These are phyloP conservation scores for Egretta garzetta DNA, from an alignment of 2,113 vertebrate species.

Conservation along the genomic window DNA sequence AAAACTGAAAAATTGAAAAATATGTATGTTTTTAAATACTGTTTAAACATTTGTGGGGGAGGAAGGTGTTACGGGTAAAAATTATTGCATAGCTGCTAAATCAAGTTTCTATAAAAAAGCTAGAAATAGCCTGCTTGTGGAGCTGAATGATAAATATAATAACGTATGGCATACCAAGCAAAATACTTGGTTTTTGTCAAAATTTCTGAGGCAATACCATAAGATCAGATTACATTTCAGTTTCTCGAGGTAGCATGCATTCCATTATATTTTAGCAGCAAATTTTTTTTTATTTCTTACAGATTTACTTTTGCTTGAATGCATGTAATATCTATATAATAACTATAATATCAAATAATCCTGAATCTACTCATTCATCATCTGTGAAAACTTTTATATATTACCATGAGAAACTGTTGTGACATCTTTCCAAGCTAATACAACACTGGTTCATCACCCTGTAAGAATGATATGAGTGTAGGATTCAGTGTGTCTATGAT, in stretches of 20 bases:
- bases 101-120: background rate
- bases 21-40: background rate
- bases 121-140: background rate
- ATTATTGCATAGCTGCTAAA: background rate
- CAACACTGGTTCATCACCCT: background rate
- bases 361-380: background rate
- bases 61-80: background rate
- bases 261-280: background rate
- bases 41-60: background rate
- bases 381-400: background rate
- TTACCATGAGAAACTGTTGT: background rate
- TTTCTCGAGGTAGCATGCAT: background rate
- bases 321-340: background rate
- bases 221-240: background rate
- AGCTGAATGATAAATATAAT: background rate
- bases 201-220: background rate
- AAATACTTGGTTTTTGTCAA: background rate
- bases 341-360: background rate
- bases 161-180: background rate
- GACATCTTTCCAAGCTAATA: background rate
- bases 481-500: background rate
- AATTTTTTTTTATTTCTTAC: background rate
- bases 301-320: background rate
- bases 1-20: background rate
- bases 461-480: background rate